Base-by-base conservation (phyloP, 2,113 vertebrate genomes). In the Lipotes vexillifer region DNA sequence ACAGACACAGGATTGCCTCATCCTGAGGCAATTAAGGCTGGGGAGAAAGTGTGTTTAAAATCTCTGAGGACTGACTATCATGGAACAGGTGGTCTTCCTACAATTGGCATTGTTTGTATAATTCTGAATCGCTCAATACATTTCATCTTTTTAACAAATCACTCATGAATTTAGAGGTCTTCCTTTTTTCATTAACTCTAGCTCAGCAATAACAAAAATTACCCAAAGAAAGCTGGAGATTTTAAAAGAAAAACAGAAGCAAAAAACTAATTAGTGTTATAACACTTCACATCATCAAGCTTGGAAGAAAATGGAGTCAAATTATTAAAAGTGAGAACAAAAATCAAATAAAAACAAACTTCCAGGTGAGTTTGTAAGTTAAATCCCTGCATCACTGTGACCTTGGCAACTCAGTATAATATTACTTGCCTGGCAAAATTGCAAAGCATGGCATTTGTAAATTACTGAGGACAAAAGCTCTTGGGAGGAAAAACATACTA, bases 1-100 rank as follows among this genome's bases (percentile, higher is more conserved):
- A 98, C 98, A 98, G 98, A 99, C 97, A 98, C 97, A 98, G 98
- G 98, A 98, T 98, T 98, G 98, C 98, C 98, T 99, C 98, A 99
- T 99, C 98, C 98, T 98, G 98, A 98, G 98, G 97, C 98, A 99
- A 98, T 99, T 99, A 99, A 98, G 97, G 95, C 98, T 98, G 98
- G 92, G 96, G 98, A 98, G 97, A 98, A 98, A 99, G 96, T 98
- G 97, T 98, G 96, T 98, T 98, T 98, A 98, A 98, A 97, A 98
- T 98, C 98, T 98, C 98, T 94, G 85, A 98, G 97, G 98, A 97
- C 93, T 97, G 92, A 97, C 97, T 98, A 94, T 97, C 98, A 98
- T 97, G 96, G 98, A 99, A 98, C 98, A 98, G 98, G 98, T 99
- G 97, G 98, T 98, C 98, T 98, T 98, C 96, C 96, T 88, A 97